phyloP scores from a whole-genome alignment of 2,113 vertebrate species.

The Tursiops truncatus region DNA sequence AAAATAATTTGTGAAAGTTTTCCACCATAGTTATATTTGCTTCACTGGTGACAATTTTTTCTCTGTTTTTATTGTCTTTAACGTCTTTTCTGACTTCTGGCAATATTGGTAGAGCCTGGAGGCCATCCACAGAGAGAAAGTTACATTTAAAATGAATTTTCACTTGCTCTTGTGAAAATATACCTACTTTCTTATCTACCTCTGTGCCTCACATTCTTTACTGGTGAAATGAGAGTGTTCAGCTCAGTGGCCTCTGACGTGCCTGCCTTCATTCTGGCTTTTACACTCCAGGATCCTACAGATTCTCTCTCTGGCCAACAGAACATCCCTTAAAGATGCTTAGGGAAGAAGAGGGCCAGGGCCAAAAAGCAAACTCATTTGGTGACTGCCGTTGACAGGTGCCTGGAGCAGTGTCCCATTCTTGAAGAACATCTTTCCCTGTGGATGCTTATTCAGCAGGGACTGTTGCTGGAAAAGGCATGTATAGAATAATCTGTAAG shows the following conservation, averaged over 20 bases:
- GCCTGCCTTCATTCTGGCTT: background rate
- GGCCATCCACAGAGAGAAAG: background rate
- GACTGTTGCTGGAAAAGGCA: background rate
- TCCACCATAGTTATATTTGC: background rate
- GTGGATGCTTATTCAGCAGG: background rate
- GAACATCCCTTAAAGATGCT: background rate
- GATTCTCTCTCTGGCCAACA: background rate
- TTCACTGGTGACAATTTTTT: background rate
- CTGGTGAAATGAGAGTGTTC: background rate
- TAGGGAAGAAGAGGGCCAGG: background rate
- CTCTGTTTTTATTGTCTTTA: constrained; percentile 18
- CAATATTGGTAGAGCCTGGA: background rate
- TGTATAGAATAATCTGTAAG: background rate
- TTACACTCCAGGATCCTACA: background rate
- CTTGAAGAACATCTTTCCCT: background rate
- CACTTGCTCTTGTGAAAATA: background rate
- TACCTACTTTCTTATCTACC: background rate
- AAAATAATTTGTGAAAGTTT: background rate
- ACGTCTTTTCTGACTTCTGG: background rate
- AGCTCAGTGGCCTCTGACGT: background rate
- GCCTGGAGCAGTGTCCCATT: background rate
- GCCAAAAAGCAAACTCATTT: background rate
- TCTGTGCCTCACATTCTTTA: background rate
- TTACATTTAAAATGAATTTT: constrained; percentile 35
- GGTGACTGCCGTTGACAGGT: background rate